These are phyloP conservation scores for Oegoconia quadripuncta DNA, from an alignment of 2,888 invertebrate species.

Conservation along the genomic window DNA sequence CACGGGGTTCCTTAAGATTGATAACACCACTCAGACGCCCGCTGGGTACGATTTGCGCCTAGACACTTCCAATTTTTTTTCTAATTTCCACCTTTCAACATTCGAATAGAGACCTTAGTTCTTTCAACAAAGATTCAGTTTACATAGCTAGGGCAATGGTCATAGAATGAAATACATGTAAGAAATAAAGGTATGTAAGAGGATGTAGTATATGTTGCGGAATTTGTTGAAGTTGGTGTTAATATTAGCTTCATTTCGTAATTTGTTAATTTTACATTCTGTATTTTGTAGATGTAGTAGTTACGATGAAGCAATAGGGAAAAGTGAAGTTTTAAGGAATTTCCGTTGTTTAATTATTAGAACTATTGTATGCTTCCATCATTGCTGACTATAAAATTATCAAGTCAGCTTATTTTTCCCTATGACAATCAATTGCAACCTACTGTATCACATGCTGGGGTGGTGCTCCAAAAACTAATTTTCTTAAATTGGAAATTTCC, in stretches of 20 bases:
- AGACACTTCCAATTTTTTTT: conserved; percentile 49
- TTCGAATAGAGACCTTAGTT: conserved; percentile 26
- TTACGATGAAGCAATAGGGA: too few relatives aligned
- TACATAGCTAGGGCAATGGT: conserved; percentile 16
- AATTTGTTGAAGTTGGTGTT: too few relatives aligned
- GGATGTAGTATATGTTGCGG: neutral
- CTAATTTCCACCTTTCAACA: conserved; percentile 32
- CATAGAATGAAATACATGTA: neutral
- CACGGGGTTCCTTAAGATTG: conserved; percentile 68
- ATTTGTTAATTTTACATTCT: too few relatives aligned
- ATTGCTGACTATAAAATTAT: neutral
- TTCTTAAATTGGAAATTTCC: neutral
- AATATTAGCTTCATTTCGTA: too few relatives aligned
- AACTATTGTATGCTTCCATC: too few relatives aligned
- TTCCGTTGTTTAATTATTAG: too few relatives aligned
- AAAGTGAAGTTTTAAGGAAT: too few relatives aligned
- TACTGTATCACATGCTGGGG: too few relatives aligned
- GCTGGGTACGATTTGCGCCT: conserved; percentile 63
- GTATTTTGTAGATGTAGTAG: too few relatives aligned
- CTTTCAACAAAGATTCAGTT: conserved; percentile 16
- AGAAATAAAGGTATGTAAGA: neutral
- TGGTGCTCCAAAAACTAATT: neutral
- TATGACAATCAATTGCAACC: neutral
- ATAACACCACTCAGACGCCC: conserved; percentile 60
- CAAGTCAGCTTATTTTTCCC: neutral